These are phyloP conservation scores for Dicrurus megarhynchus DNA, from an alignment of 2,113 vertebrate species.

Conservation along the genomic window DNA sequence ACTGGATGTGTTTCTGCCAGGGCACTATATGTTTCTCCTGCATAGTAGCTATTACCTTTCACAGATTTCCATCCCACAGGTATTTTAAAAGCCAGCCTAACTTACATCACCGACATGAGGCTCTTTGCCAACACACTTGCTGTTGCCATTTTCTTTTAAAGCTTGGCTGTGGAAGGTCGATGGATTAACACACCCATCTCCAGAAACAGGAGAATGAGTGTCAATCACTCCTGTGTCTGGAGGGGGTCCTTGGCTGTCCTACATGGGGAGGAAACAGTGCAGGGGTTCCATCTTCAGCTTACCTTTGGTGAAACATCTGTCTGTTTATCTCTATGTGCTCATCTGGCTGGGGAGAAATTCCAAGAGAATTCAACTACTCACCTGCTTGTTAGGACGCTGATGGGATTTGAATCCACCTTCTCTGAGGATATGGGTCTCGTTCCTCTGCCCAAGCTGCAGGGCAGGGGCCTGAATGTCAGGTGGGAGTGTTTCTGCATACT, in stretches of 20 bases:
- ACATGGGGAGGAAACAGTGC: rapidly evolving
- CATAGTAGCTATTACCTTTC: not conserved
- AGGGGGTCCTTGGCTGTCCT: not conserved
- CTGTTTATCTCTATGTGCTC: not conserved
- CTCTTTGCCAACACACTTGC: not conserved
- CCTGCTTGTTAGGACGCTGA: not conserved
- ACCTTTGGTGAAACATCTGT: not conserved
- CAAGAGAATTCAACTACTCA: not conserved
- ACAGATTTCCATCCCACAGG: not conserved
- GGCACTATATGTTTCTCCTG: not conserved
- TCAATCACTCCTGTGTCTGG: not conserved
- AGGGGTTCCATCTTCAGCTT: not conserved
- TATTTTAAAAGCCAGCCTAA: not conserved
- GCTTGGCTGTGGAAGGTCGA: not conserved
- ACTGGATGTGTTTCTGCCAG: not conserved
- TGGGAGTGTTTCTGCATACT: not conserved
- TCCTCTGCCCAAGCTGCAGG: not conserved
- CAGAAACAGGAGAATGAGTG: not conserved
- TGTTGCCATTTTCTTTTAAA: not conserved
- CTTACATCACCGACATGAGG: not conserved
- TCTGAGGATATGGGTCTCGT: rapidly evolving
- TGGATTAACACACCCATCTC: not conserved
- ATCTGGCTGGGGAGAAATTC: not conserved
- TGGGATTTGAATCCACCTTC: not conserved
- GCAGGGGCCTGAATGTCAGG: not conserved